These are phyloP conservation scores for Dromococcyx pavoninus DNA, from an alignment of 2,797 vertebrate species.

Conservation along the genomic window DNA sequence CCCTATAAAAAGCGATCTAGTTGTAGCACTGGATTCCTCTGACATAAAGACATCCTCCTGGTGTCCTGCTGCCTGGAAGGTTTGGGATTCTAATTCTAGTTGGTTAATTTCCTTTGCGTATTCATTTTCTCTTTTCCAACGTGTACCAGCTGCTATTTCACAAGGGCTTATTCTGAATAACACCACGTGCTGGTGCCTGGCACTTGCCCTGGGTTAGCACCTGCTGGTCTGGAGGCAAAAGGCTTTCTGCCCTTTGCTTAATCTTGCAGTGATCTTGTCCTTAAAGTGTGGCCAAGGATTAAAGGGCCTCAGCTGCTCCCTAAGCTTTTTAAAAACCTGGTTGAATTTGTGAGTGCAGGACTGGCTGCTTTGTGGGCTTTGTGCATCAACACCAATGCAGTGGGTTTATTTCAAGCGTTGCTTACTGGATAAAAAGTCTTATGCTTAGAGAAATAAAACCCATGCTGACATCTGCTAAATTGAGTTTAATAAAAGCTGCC, in stretches of 20 bases:
- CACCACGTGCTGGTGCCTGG: neutral
- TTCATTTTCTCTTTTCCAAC: neutral
- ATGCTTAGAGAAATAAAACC: neutral
- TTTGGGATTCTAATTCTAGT: neutral
- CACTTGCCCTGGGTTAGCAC: neutral
- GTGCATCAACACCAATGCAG: neutral
- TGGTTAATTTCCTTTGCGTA: neutral
- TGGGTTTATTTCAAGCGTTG: neutral
- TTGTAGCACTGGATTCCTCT: neutral
- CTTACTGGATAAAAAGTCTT: neutral
- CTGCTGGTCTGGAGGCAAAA: slow-evolving; percentile 11
- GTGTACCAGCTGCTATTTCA: neutral
- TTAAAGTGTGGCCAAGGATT: neutral
- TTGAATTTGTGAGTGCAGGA: neutral
- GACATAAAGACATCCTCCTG: fast-evolving
- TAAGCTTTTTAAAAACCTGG: neutral
- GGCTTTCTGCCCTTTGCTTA: neutral
- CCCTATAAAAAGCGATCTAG: too few relatives aligned
- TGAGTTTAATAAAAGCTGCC: slow-evolving; percentile 19
- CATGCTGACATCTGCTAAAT: slow-evolving; percentile 33
- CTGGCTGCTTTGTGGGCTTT: neutral
- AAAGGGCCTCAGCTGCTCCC: neutral
- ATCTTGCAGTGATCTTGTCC: neutral
- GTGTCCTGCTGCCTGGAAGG: neutral
- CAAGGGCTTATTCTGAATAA: neutral